A percentile compares a stretch with the other conserved stretches of the same genome.
Conservation (phyloP, 2,888 invertebrate genomes). For the Melolontha melolontha region DNA sequence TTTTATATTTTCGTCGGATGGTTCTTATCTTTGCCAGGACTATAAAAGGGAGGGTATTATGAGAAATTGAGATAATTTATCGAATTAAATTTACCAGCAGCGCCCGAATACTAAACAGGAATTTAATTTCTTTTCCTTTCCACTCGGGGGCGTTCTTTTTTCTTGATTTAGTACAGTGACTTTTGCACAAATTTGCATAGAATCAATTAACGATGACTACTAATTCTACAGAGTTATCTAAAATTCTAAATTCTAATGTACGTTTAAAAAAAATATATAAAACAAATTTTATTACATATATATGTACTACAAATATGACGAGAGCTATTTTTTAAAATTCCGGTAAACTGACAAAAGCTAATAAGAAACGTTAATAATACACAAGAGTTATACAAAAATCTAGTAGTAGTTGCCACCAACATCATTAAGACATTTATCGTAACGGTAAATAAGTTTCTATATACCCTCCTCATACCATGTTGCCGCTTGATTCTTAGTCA, state of each 20-base stretch:
- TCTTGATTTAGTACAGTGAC: constrained; percentile 16
- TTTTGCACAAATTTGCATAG: constrained; percentile 28
- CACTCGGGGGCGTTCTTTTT: not conserved
- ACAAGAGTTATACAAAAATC: no score
- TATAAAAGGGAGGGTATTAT: constrained; percentile 18
- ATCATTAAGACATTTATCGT: no score
- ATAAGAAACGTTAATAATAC: no score
- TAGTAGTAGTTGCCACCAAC: no score
- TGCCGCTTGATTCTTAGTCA: no score
- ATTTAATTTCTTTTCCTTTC: constrained; percentile 24
- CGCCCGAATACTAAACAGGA: constrained; percentile 7
- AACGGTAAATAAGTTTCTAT: no score
- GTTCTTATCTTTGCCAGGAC: not conserved
- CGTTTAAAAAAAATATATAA: no score
- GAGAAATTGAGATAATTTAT: constrained; percentile 24
- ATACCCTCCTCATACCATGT: no score
- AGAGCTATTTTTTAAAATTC: no score
- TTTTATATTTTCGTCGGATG: not conserved
- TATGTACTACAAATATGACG: no score
- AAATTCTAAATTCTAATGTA: not conserved
- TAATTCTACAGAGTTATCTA: not conserved
- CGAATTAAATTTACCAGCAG: constrained; percentile 18
- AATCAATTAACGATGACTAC: not conserved
- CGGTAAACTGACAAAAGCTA: no score
- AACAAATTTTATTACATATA: no score